Evolutionary conservation across 2,888 invertebrate genomes (phyloP).

Genomic region (Lumbricus terrestris): DNA sequence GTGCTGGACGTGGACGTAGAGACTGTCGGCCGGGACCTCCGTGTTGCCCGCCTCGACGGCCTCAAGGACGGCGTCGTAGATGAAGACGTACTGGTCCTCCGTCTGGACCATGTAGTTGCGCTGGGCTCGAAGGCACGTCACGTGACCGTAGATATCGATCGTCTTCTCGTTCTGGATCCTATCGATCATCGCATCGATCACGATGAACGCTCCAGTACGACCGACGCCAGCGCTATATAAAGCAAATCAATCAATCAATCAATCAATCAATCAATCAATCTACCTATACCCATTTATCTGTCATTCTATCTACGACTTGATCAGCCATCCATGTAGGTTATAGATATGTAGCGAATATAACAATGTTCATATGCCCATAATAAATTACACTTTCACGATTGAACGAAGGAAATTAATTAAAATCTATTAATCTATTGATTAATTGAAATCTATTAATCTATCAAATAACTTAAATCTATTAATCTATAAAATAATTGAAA

Average conservation of each 20-base stretch:
- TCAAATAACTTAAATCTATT: too few species aligned
- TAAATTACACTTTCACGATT: too few species aligned
- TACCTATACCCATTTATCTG: background rate
- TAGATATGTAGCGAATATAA: too few species aligned
- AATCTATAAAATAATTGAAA: too few species aligned
- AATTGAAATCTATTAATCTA: too few species aligned
- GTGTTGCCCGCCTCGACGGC: constrained; percentile 94
- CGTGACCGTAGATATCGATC: constrained; percentile 97
- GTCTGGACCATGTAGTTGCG: constrained; percentile 95
- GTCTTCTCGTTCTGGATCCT: constrained; percentile 94
- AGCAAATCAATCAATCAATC: background rate
- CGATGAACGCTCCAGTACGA: constrained; percentile 63
- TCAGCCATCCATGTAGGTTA: too few species aligned
- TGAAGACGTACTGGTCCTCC: constrained; percentile 98
- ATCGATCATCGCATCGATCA: constrained; percentile 97
- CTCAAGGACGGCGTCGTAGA: constrained; percentile 93
- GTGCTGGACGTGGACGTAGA: constrained; percentile 92
- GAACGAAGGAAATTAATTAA: too few species aligned
- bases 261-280: background rate
- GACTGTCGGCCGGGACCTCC: constrained; percentile 89
- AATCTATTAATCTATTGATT: too few species aligned
- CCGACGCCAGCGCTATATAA: constrained; percentile 70
- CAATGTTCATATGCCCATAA: too few species aligned
- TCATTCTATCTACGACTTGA: too few species aligned
- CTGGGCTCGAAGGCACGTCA: constrained; percentile 93